phyloP scores from a whole-genome alignment of 2,113 vertebrate genomes.

The Rhynchomys soricoides region DNA sequence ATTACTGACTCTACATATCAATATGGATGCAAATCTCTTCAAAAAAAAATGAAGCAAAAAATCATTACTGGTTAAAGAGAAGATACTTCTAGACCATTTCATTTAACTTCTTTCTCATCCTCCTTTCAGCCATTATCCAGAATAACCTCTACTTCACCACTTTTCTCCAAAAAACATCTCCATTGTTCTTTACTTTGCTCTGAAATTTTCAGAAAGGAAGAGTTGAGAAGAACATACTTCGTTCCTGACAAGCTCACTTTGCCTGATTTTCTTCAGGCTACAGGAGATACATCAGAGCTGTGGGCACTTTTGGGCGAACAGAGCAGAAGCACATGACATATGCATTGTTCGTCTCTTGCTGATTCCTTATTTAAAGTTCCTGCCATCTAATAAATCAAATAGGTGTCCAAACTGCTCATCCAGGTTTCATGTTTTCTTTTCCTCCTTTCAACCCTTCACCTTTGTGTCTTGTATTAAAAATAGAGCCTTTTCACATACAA shows the following conservation, averaged over 20 bases:
- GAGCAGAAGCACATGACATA: background rate
- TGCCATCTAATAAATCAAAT: background rate
- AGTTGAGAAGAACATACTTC: background rate
- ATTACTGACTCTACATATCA: background rate
- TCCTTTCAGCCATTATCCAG: background rate
- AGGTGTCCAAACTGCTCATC: background rate
- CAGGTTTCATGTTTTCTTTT: background rate
- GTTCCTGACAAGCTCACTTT: background rate
- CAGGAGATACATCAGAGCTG: background rate
- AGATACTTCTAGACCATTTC: background rate
- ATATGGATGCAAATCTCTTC: background rate
- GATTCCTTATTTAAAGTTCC: background rate
- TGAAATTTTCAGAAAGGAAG: background rate
- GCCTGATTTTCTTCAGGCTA: background rate
- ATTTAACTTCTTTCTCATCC: background rate
- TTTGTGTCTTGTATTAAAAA: background rate
- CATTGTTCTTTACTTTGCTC: background rate
- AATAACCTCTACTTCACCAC: background rate
- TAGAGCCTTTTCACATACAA: background rate
- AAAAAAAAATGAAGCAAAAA: background rate
- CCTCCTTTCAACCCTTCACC: too few relatives aligned
- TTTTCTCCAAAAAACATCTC: background rate
- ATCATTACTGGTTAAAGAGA: background rate
- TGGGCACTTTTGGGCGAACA: background rate
- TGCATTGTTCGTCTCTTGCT: background rate